These are phyloP conservation scores for Microtus montanus DNA, from an alignment of 2,113 vertebrate species.

Conservation along the genomic window DNA sequence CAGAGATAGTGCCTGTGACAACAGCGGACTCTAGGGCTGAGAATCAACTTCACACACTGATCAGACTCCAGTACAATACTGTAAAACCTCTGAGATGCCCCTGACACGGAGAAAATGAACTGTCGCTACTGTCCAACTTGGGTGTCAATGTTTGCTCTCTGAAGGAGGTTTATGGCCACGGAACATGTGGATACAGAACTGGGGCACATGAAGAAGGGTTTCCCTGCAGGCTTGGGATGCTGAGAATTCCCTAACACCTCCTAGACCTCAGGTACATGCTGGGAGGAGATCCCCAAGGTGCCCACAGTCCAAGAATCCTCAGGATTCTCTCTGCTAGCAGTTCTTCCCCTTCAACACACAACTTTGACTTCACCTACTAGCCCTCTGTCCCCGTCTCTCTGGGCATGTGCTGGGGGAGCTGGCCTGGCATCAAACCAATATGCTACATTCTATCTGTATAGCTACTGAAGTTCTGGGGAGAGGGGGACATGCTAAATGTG, in stretches of 20 bases:
- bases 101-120: fast-evolving
- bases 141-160: not conserved
- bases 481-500: fast-evolving
- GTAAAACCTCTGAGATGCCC: too few relatives aligned
- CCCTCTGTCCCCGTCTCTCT: not conserved
- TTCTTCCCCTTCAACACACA: not conserved
- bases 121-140: not conserved
- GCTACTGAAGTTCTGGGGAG: not conserved
- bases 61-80: fast-evolving
- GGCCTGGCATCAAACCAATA: fast-evolving
- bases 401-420: too few relatives aligned
- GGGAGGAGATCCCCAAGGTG: not conserved
- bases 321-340: not conserved
- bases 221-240: not conserved
- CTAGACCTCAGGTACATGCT: not conserved
- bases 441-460: fast-evolving
- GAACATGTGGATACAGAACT: not conserved
- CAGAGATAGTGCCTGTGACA: not conserved
- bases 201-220: not conserved
- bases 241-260: not conserved
- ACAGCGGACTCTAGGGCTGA: not conserved
- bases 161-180: not conserved
- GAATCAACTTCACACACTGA: not conserved
- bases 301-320: not conserved
- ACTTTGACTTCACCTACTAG: not conserved